Evolutionary conservation across 2,113 vertebrate species (phyloP).

Genomic region (Bostrychus sinensis): DNA sequence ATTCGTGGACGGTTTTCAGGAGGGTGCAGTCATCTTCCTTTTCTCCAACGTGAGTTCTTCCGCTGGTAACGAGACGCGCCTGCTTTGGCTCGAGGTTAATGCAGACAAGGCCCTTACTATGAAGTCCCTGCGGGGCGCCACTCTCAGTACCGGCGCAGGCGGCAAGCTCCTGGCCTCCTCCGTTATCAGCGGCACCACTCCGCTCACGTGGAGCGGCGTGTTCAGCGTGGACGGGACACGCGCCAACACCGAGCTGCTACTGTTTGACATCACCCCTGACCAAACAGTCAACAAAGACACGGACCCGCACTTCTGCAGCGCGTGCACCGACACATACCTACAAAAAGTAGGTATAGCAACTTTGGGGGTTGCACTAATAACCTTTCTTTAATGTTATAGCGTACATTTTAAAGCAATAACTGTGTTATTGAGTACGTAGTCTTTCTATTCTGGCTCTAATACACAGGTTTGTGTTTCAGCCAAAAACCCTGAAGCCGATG

Average conservation of each 20-base stretch:
- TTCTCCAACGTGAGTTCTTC: slow-evolving; percentile 55
- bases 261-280: slow-evolving; percentile 79
- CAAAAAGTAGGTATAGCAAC: too few species aligned
- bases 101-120: background rate
- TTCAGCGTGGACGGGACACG: slow-evolving; percentile 71
- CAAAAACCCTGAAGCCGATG: slow-evolving; percentile 53
- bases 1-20: slow-evolving; percentile 87
- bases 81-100: slow-evolving; percentile 57
- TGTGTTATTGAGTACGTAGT: too few species aligned
- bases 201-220: slow-evolving; percentile 85
- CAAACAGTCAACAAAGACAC: accelerated
- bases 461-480: slow-evolving; percentile 1
- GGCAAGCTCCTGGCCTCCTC: slow-evolving; percentile 83
- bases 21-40: slow-evolving; percentile 59
- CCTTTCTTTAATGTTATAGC: too few species aligned
- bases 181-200: slow-evolving; percentile 60
- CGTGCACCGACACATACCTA: too few species aligned
- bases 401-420: too few species aligned
- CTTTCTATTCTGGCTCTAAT: background rate
- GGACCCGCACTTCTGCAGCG: slow-evolving; percentile 54
- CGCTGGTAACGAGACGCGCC: slow-evolving; percentile 27
- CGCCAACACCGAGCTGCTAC: slow-evolving; percentile 73
- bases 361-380: too few species aligned
- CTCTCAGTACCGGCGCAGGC: slow-evolving; percentile 16
- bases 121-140: slow-evolving; percentile 36